Base-by-base conservation (phyloP, 64 coral and sea anemone species). In the Pocillopora verrucosa region DNA sequence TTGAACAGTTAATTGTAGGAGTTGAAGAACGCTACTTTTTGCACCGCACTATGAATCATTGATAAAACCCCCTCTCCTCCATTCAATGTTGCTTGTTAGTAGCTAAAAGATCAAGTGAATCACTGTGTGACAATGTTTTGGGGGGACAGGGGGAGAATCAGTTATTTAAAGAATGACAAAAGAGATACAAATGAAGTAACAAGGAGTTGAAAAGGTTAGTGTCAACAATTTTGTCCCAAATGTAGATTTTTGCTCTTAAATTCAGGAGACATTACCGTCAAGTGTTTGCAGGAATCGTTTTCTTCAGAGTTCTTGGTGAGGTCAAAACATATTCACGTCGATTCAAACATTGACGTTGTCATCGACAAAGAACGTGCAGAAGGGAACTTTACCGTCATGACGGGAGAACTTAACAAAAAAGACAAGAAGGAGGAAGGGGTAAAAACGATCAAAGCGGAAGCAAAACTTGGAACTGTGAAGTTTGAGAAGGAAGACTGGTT, bases 391-490 rank as follows among this genome's bases (percentile, higher is more conserved):
- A 87, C 59, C 9, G 77, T 78, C 1, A 34, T 92, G 60, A n/a
- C 73, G 13, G 90, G 56, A 17, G 17, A 76, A 78, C 15, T 92
- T 10, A 79, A 92, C 80, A 9, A 60, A 12, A 36, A 76, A 38
- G 3, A 36, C 2, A 70, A 78, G 16, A 12, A 0, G 25, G 56
- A 76, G 17, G 60, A 36, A 37, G 9, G 60, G 22, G 17, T 34
- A 77, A 88, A 61, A 58, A 75, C 57, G 76, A 88, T 88, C 3
- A 61, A 17, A 19, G 81, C 83, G 16, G 74, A 92, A 59, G 90
- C 84, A 83, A 92, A 92, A 92, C 62, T 69, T 58, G 90, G 90
- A 67, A 79, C 61, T 73, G 84, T 92, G 15, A 87, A 61, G 75
- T 16, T 92, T 25, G 83, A 87, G 14, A 36, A 34, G n/a, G 72